Conservation (phyloP, 2,888 invertebrate species). For the Dryococelus australis region DNA sequence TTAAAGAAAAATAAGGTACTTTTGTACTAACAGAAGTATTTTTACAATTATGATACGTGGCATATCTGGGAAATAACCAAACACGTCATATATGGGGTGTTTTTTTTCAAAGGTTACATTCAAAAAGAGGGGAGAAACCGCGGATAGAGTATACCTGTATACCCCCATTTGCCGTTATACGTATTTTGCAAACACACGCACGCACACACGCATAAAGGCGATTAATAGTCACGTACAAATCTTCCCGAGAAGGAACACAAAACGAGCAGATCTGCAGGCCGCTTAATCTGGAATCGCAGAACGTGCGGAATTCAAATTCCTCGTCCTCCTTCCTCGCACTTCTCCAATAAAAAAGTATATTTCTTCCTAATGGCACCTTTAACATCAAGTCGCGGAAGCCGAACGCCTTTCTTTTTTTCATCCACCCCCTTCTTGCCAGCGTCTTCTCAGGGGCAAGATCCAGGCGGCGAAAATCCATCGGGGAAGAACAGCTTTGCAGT, state of each 20-base stretch:
- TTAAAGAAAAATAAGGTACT: too few relatives aligned
- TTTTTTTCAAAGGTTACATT: too few relatives aligned
- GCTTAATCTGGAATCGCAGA: neutral
- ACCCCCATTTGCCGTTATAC: too few relatives aligned
- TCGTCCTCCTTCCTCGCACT: neutral
- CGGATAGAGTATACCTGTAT: too few relatives aligned
- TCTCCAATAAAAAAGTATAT: neutral
- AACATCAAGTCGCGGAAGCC: neutral
- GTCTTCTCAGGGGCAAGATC: too few relatives aligned
- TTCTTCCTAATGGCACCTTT: constrained; percentile 1
- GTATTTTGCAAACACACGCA: too few relatives aligned
- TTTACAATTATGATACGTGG: too few relatives aligned
- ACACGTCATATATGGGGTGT: too few relatives aligned
- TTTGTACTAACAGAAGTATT: too few relatives aligned
- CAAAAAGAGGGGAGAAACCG: too few relatives aligned
- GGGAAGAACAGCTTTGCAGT: constrained; percentile 9
- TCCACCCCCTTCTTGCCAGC: neutral
- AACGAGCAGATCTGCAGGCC: neutral
- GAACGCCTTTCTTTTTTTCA: too few relatives aligned
- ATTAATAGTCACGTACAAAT: neutral
- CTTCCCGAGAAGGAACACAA: neutral
- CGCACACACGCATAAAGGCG: neutral
- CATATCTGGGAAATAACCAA: too few relatives aligned
- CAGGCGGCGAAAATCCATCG: neutral
- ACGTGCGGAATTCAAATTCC: constrained; percentile 16